A percentile compares a stretch with the other conserved stretches of the same genome.
Evolutionary conservation across 2,888 invertebrate species (phyloP).

Genomic region (Eupeodes latifasciatus): DNA sequence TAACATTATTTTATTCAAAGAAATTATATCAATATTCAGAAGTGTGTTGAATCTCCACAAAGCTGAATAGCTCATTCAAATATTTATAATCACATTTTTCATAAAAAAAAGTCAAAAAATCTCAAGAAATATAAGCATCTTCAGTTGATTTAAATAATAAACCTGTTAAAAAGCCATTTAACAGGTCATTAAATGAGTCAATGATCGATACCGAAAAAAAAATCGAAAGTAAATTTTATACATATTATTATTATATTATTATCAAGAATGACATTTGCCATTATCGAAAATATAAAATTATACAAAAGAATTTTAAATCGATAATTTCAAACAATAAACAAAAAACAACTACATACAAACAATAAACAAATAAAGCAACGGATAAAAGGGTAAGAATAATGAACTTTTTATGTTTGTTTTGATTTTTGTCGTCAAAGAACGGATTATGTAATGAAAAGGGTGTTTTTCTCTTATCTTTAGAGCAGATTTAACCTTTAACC

Average conservation of each 20-base stretch:
- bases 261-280: slow-evolving; percentile 2
- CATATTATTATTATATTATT: neutral
- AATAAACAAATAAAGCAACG: neutral
- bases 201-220: neutral
- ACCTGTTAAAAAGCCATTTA: neutral
- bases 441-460: no score
- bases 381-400: no score
- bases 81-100: neutral
- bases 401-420: no score
- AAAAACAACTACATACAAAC: neutral
- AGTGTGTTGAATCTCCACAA: no score
- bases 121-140: neutral
- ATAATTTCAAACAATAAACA: neutral
- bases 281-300: neutral
- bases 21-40: no score
- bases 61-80: neutral
- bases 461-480: no score
- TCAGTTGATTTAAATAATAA: slow-evolving; percentile 9
- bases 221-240: slow-evolving; percentile 10
- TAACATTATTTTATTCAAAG: no score
- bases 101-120: neutral
- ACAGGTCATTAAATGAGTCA: slow-evolving; percentile 10
- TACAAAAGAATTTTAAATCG: neutral
- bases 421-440: no score
- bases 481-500: no score